Conservation (phyloP, 2,113 vertebrate genomes). For the Pluvianellus socialis region DNA sequence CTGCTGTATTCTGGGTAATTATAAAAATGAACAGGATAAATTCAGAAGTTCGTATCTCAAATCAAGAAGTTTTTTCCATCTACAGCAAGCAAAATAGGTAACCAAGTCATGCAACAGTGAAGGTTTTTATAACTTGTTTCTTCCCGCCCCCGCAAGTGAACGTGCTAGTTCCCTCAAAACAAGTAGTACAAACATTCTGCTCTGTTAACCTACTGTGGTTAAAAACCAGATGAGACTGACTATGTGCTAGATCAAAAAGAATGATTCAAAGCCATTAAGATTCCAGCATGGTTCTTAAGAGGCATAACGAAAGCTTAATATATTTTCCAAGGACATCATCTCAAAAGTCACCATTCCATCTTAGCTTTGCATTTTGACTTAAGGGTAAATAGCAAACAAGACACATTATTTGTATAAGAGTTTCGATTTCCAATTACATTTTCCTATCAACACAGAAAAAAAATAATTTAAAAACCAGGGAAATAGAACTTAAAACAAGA, state of each 20-base stretch:
- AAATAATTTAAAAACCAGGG: neutral
- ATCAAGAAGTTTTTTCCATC: neutral
- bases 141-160: neutral
- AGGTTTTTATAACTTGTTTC: neutral
- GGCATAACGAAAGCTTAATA: neutral
- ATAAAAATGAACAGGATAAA: neutral
- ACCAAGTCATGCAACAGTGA: neutral
- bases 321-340: neutral
- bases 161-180: neutral
- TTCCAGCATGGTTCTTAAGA: neutral
- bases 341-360: neutral
- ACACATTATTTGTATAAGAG: neutral
- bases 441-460: neutral
- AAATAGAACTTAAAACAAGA: neutral
- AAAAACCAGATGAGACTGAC: neutral
- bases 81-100: neutral
- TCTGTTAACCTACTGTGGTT: neutral
- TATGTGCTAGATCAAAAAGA: neutral
- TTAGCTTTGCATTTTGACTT: neutral
- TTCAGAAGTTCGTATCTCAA: neutral
- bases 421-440: neutral
- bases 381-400: neutral
- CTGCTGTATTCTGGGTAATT: neutral
- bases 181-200: neutral
- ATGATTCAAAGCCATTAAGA: neutral